Evolutionary conservation across 2,113 vertebrate genomes (phyloP).

Genomic region (Dendropsophus ebraccatus): DNA sequence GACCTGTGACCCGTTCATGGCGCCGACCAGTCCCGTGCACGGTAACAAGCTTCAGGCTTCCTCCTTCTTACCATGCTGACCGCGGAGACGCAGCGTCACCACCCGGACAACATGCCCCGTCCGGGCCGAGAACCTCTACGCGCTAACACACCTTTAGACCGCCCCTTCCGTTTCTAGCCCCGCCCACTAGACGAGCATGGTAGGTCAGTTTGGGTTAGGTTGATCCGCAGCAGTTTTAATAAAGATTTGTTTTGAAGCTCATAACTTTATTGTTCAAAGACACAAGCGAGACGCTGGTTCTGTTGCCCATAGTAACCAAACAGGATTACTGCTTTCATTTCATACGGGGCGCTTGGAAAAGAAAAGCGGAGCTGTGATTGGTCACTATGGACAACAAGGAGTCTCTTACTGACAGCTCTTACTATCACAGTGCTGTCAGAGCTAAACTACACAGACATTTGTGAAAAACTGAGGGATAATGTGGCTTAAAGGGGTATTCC

Average conservation of each 20-base stretch:
- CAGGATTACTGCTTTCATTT: too few species aligned
- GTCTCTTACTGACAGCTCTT: too few species aligned
- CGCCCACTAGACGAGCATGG: background rate
- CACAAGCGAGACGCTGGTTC: background rate
- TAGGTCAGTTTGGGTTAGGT: background rate
- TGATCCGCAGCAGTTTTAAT: background rate
- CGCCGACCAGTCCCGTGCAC: background rate
- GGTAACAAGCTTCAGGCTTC: background rate
- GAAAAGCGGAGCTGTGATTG: too few species aligned
- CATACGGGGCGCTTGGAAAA: too few species aligned
- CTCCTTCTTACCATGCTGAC: constrained; percentile 2
- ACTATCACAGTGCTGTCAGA: too few species aligned
- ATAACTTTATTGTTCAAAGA: background rate
- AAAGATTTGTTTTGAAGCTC: background rate
- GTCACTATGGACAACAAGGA: too few species aligned
- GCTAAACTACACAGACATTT: too few species aligned
- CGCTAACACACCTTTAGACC: background rate
- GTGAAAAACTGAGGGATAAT: too few species aligned
- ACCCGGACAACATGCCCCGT: background rate
- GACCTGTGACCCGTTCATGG: background rate
- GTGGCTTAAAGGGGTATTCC: too few species aligned
- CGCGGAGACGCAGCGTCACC: background rate
- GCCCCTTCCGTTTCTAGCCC: background rate
- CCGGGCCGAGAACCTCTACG: too few species aligned
- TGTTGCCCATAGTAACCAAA: too few species aligned